phyloP scores from a whole-genome alignment of 2,797 vertebrate species.

The Pseudochaenichthys georgianus region DNA sequence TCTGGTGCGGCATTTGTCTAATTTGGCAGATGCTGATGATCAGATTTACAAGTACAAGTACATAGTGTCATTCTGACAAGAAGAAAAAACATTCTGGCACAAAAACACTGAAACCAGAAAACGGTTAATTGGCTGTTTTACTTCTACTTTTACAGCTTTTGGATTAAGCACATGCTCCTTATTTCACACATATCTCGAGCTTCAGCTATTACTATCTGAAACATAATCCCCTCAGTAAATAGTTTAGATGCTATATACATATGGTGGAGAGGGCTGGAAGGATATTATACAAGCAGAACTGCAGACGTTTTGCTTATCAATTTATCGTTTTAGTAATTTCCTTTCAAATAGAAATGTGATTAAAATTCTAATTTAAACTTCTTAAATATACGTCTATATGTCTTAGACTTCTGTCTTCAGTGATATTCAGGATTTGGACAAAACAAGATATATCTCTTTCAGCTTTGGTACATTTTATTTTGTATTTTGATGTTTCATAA shows the following conservation, averaged over 20 bases:
- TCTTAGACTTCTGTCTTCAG: not conserved
- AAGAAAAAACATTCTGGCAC: conserved; percentile 35
- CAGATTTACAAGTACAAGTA: conserved; percentile 66
- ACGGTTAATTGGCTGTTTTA: conserved; percentile 39
- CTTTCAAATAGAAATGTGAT: not conserved
- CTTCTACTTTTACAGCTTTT: conserved; percentile 20
- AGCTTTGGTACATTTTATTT: not conserved
- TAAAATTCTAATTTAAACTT: not conserved
- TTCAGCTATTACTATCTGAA: conserved; percentile 22
- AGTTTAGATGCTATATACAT: conserved; percentile 11
- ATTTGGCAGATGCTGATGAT: conserved; percentile 70
- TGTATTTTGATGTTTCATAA: not conserved
- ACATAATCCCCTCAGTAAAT: conserved; percentile 18
- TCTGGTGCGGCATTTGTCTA: conserved; percentile 68
- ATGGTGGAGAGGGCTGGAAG: not conserved
- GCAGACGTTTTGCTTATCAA: not conserved
- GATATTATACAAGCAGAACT: not conserved
- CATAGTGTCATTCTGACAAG: not conserved
- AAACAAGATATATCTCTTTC: not conserved
- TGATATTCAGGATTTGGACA: not conserved
- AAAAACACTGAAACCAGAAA: conserved; percentile 33
- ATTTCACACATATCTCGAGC: conserved; percentile 4
- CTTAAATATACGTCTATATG: not conserved
- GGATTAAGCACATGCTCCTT: conserved; percentile 8
- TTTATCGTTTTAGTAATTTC: not conserved